phyloP scores from a whole-genome alignment of 2,797 vertebrate genomes.

The Pantherophis vulpinus region DNA sequence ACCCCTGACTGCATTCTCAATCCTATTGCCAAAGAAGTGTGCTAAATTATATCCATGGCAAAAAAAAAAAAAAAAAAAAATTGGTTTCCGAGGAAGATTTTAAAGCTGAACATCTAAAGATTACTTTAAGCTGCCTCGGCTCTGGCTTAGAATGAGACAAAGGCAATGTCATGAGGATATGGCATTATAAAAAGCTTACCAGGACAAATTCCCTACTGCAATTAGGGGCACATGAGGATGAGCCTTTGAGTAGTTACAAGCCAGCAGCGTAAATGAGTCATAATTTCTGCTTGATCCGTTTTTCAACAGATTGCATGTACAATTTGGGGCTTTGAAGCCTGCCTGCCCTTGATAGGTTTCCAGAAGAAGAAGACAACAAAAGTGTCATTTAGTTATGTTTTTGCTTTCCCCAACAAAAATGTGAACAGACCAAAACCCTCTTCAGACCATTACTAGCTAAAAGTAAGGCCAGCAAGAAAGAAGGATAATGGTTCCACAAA shows the following conservation, averaged over 20 bases:
- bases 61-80: not conserved
- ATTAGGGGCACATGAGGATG: not conserved
- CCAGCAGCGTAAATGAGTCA: not conserved
- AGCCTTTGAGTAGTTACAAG: not conserved
- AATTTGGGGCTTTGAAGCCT: not conserved
- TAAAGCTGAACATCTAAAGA: not conserved
- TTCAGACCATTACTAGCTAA: not conserved
- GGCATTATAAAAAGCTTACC: not conserved
- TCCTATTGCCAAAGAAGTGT: not conserved
- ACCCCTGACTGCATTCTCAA: not conserved
- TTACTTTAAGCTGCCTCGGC: not conserved
- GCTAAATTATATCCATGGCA: not conserved
- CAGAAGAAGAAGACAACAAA: not conserved
- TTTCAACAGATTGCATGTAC: not conserved
- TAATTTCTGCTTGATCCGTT: conserved; percentile 2
- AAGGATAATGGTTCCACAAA: not conserved
- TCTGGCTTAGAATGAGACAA: not conserved
- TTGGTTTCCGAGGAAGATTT: not conserved
- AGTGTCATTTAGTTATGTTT: not conserved
- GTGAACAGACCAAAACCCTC: not conserved
- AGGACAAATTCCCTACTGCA: not conserved
- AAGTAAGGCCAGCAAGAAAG: not conserved
- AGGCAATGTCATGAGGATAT: not conserved
- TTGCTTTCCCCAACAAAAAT: not conserved
- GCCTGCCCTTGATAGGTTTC: not conserved